Base-by-base conservation (phyloP, 2,888 invertebrate species). In the Hirtodrosophila confusa region DNA sequence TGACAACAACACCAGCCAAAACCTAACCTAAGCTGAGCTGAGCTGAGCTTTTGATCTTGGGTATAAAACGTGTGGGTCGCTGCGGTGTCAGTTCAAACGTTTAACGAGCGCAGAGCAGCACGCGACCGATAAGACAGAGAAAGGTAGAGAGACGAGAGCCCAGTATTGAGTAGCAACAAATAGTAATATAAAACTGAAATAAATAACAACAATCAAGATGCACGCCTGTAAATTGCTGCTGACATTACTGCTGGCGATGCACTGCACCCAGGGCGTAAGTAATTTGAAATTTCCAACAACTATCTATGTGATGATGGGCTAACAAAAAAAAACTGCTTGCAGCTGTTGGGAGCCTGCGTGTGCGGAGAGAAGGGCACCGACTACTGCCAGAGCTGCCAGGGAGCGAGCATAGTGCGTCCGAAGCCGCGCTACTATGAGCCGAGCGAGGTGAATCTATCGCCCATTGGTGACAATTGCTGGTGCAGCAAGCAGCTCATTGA, bases 391-490 rank as follows among this genome's bases (percentile, higher is more conserved):
- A 70, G 78, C 39, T 87, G 89, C 44, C 78, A 79, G 43, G 80
- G 73, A 35, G 33, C 80, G 3, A 61, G 48, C 3, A 71, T 76
- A 35, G 64, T 86, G 40, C 84, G 78, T 0, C 89, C 89, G 0
- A 84, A 85, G 55, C 85, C 75, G 3, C 78, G 87, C 7, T 86
- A 83, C 48, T 85, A 73, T 29, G 75, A 73, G 10, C 66, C 72
- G 23, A 72, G 67, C 27, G 74, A 82, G 0, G 56, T 89, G 17
- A 75, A 71, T 27, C 69, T 91, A 6, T 57, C 86, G 47, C 89
- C 91, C 3, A 89, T 91, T 31, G 91, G 90, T 2, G 91, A 91
- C 55, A 89, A 78, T 4, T 92, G 92, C 61, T 90, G 86, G 82
- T 91, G 91, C 72, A 90, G 84, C 27, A 90, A 91, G 54, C 78